Evolutionary conservation across 2,797 vertebrate genomes (phyloP).

Genomic region (Trichosurus vulpecula): DNA sequence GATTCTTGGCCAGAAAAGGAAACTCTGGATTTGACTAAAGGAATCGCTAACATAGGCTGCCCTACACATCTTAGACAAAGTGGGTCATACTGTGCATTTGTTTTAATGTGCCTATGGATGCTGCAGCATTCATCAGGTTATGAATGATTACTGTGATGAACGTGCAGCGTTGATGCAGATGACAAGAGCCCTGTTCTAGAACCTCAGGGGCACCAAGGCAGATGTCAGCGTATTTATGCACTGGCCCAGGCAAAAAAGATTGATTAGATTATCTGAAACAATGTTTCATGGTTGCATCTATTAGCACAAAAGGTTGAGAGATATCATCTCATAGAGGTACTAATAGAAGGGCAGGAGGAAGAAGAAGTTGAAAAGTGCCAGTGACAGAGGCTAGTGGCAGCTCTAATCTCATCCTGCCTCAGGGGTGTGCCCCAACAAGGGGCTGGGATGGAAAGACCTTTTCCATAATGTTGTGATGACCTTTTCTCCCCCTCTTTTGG

Average conservation of each 20-base stretch:
- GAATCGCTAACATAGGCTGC: neutral
- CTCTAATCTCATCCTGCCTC: neutral
- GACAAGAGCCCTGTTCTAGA: slow-evolving; percentile 37
- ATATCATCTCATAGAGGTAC: neutral
- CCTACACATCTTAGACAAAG: slow-evolving; percentile 11
- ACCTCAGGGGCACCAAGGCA: slow-evolving; percentile 5
- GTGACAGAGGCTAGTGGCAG: neutral
- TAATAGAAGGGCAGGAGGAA: neutral
- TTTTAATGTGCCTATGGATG: slow-evolving; percentile 32
- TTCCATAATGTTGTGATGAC: neutral
- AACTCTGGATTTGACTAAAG: neutral
- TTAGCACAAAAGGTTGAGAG: slow-evolving; percentile 12
- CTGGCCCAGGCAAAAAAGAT: neutral
- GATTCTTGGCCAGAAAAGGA: neutral
- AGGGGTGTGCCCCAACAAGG: neutral
- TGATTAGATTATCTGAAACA: slow-evolving; percentile 26
- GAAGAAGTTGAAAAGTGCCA: neutral
- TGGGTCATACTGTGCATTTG: slow-evolving; percentile 8
- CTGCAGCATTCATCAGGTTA: neutral
- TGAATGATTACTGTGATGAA: slow-evolving; percentile 2
- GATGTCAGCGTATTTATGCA: neutral
- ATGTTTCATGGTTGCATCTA: neutral
- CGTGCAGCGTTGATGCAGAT: neutral
- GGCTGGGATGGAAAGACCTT: neutral
- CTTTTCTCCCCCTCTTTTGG: neutral